Evolutionary conservation across 2,113 vertebrate genomes (phyloP), one percentile per base, ranked within the genome.

Genomic region (Lota lota): DNA sequence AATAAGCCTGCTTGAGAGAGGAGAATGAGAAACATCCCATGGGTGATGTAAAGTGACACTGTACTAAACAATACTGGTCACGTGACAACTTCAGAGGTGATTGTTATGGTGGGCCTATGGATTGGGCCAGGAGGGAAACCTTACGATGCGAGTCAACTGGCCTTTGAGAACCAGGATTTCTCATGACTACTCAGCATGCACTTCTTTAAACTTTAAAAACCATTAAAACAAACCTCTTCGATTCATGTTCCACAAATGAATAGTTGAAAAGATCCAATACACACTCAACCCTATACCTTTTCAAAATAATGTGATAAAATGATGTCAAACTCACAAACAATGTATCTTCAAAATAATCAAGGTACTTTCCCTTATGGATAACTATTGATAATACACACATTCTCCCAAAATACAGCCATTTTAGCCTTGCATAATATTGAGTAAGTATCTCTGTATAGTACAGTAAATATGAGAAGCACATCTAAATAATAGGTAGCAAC

Each of bases 1-100:
- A 76, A 66, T 66, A 66, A 64, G 28, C 59, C 21, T 50, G 58
- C 40, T 8, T 66, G 66, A 61, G 66, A 61, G 57, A 33, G 47
- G 73, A 24, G 40, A 64, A 51, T 68, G 20, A 54, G 58, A 71
- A 64, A 67, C 19, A 47, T 51, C 50, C 47, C 14, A 54, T 15
- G 5, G 67, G 57, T 15, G 18, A 47, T 68, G n/a, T 64, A 63
- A 73, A 20, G 22, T 11, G 17, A 22, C 28, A 11, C 20, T 10
- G 12, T 21, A 50, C 16, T 28, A 60, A 69, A 68, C 14, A n/a
- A 51, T 18, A 4, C 18, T 15, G 47, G 64, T 53, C 54, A 54
- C 8, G 69, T 12, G n/a, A 65, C 21, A 53, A 20, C 33, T 22
- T 8, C 40, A 19, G 11, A 36, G 63, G 5, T 22, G 20, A 67